These are phyloP conservation scores for Mastomys coucha DNA, from an alignment of 2,113 vertebrate genomes.

Conservation along the genomic window DNA sequence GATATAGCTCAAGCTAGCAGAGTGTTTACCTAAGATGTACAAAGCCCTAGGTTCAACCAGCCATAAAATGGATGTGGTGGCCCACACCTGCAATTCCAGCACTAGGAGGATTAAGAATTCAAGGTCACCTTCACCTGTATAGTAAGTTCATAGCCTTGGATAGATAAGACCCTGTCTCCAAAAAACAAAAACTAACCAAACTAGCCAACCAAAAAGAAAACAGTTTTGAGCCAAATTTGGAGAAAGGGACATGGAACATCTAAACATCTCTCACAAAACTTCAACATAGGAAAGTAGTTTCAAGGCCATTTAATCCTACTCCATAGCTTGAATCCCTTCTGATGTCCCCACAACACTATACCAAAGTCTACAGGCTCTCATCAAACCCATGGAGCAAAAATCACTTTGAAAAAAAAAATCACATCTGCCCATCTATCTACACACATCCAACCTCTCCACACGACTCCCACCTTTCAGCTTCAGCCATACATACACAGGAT, in stretches of 20 bases:
- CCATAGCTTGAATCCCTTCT: not conserved
- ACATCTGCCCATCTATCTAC: not conserved
- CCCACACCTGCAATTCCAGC: not conserved
- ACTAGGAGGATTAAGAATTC: not conserved
- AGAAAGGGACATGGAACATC: fast-evolving
- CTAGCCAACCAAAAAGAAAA: not conserved
- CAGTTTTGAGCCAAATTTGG: not conserved
- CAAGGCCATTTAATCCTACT: not conserved
- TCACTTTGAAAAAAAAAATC: not conserved
- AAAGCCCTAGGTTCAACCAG: not conserved
- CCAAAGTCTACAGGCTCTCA: not conserved
- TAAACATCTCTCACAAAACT: not conserved
- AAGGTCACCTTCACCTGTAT: not conserved
- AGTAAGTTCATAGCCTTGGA: not conserved
- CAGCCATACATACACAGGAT: fast-evolving
- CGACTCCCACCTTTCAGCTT: not conserved
- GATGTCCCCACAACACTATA: fast-evolving
- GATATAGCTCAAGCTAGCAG: not conserved
- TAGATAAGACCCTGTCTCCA: not conserved
- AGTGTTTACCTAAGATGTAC: not conserved
- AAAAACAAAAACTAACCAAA: not conserved
- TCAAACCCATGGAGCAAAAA: not conserved
- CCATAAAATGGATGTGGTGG: not conserved
- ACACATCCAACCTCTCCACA: not conserved
- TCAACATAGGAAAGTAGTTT: not conserved